Evolutionary conservation across 2,888 invertebrate species (phyloP).

Genomic region (Hecatera dysodea): DNA sequence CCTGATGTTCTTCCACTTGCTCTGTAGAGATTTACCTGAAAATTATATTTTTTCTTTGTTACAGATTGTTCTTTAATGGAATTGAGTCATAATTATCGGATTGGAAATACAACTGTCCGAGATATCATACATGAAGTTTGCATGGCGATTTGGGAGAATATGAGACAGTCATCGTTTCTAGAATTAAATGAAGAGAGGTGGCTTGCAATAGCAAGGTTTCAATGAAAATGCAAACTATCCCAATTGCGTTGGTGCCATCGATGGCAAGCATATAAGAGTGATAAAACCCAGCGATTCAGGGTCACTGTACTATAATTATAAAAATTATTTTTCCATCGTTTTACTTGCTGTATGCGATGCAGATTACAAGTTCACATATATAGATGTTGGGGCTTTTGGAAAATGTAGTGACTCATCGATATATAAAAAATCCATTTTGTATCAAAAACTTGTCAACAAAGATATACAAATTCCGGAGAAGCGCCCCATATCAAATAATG

Average conservation of each 20-base stretch:
- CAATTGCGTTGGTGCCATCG: conserved; percentile 56
- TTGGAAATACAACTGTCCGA: conserved; percentile 65
- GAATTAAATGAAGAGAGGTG: conserved; percentile 63
- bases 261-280: conserved; percentile 58
- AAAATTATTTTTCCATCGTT: conserved; percentile 21
- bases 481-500: conserved; percentile 48
- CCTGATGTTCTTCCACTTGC: conserved; percentile 69
- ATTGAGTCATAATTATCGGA: conserved; percentile 62
- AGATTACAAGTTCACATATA: neutral
- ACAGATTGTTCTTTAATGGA: conserved; percentile 63
- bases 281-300: conserved; percentile 3
- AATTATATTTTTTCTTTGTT: conserved; percentile 64
- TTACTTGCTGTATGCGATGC: too few relatives aligned
- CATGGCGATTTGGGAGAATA: conserved; percentile 60
- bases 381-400: neutral
- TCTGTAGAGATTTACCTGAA: conserved; percentile 66
- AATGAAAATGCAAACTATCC: conserved; percentile 45
- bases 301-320: neutral
- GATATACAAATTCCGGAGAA: conserved; percentile 42
- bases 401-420: too few relatives aligned
- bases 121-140: conserved; percentile 67
- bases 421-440: neutral
- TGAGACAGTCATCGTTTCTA: conserved; percentile 58
- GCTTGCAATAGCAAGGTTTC: conserved; percentile 64
- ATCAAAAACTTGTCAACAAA: conserved; percentile 8